phyloP scores from a whole-genome alignment of 53 echinoderm and acorn worm species.

The Patiria pectinifera region DNA sequence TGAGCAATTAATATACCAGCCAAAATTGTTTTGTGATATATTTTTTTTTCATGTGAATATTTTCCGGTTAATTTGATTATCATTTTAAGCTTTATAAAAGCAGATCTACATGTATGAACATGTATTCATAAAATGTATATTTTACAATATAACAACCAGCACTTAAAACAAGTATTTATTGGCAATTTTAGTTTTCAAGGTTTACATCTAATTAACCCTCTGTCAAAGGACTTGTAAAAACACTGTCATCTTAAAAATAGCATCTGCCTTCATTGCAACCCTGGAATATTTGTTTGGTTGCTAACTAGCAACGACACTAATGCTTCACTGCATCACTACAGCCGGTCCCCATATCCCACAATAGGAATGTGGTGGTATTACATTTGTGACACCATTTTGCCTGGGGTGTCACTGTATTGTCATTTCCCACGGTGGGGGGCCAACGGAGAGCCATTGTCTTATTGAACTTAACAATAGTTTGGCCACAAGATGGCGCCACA shows the following conservation, averaged over 20 bases:
- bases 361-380: constrained; percentile 13
- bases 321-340: not conserved
- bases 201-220: not conserved
- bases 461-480: constrained; percentile 12
- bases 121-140: too few species aligned
- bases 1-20: too few species aligned
- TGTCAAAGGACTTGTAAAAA: not conserved
- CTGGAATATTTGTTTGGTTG: constrained; percentile 3
- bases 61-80: too few species aligned
- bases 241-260: not conserved
- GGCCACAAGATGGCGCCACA: constrained; percentile 38
- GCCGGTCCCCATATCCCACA: not conserved
- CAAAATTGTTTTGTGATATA: too few species aligned
- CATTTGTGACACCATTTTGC: constrained; percentile 29
- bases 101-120: too few species aligned
- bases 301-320: not conserved
- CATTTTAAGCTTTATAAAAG: too few species aligned
- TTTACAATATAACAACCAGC: too few species aligned
- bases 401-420: constrained; percentile 8
- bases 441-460: constrained; percentile 26
- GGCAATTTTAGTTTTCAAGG: not conserved
- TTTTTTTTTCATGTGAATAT: too few species aligned
- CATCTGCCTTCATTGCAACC: not conserved
- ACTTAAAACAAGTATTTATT: not conserved
- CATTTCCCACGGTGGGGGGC: constrained; percentile 60